Evolutionary conservation across 1,140 invertebrate species (phyloP).

Genomic region (Aricia agestis): DNA sequence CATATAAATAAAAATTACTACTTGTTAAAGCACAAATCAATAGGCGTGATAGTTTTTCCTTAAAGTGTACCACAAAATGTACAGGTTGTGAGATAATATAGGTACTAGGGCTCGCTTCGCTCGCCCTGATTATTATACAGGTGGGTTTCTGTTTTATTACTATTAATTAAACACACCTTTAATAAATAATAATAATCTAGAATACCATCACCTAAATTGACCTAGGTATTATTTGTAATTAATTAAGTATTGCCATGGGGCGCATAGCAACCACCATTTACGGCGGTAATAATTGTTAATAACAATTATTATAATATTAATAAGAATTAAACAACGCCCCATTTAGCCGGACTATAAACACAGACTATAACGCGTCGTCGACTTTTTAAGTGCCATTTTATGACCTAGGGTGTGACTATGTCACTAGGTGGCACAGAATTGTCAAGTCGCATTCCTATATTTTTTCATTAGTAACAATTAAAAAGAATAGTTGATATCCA

Average conservation of each 20-base stretch:
- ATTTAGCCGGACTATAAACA: neutral
- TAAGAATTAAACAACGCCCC: neutral
- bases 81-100: too few relatives aligned
- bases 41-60: too few relatives aligned
- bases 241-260: neutral
- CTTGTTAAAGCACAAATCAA: too few relatives aligned
- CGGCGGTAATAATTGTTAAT: neutral
- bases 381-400: constrained; percentile 3
- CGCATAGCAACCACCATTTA: neutral
- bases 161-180: neutral
- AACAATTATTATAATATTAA: constrained; percentile 4
- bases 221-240: constrained; percentile 3
- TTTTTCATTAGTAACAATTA: neutral
- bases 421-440: neutral
- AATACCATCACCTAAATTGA: neutral
- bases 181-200: neutral
- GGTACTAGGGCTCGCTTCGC: too few relatives aligned
- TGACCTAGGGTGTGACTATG: neutral
- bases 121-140: neutral
- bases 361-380: neutral
- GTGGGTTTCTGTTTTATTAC: neutral
- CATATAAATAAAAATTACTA: too few relatives aligned
- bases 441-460: neutral
- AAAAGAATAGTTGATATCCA: neutral
- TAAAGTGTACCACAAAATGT: too few relatives aligned